Evolutionary conservation across 2,113 vertebrate species (phyloP).

Genomic region (Drymodes brunneopygia): DNA sequence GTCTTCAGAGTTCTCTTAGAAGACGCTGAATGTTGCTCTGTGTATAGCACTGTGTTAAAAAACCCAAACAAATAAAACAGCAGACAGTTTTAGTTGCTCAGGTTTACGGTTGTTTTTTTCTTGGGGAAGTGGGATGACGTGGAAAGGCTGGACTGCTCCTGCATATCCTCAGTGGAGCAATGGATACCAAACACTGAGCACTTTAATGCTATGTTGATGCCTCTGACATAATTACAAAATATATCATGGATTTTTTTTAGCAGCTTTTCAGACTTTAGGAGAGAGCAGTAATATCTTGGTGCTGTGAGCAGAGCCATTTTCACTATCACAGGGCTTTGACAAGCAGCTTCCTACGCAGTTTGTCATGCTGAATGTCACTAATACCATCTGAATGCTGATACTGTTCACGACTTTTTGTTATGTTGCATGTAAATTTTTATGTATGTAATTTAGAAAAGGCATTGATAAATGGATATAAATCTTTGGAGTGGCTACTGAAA

Average conservation of each 20-base stretch:
- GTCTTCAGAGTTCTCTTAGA: background rate
- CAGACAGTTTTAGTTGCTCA: background rate
- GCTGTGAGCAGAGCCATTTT: conserved; percentile 57
- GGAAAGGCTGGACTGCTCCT: background rate
- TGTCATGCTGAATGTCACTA: conserved; percentile 41
- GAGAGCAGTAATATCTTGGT: conserved; percentile 51
- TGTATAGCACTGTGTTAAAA: background rate
- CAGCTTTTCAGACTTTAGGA: conserved; percentile 14
- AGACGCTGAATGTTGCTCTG: background rate
- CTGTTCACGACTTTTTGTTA: conserved; percentile 29
- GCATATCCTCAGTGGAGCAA: background rate
- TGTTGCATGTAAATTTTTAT: conserved; percentile 47
- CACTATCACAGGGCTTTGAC: conserved; percentile 57
- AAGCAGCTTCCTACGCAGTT: conserved; percentile 54
- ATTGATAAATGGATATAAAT: conserved; percentile 35
- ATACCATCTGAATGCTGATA: conserved; percentile 58
- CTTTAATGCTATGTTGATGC: background rate
- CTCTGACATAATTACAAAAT: conserved; percentile 48
- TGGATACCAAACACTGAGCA: conserved; percentile 4
- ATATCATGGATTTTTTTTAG: background rate
- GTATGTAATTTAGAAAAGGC: conserved; percentile 40
- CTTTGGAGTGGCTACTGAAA: conserved; percentile 20
- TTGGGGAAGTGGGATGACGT: background rate
- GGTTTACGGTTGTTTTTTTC: background rate
- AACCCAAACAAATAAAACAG: background rate